Base-by-base conservation (phyloP, 1,140 invertebrate species). In the Saccostrea glomerata region DNA sequence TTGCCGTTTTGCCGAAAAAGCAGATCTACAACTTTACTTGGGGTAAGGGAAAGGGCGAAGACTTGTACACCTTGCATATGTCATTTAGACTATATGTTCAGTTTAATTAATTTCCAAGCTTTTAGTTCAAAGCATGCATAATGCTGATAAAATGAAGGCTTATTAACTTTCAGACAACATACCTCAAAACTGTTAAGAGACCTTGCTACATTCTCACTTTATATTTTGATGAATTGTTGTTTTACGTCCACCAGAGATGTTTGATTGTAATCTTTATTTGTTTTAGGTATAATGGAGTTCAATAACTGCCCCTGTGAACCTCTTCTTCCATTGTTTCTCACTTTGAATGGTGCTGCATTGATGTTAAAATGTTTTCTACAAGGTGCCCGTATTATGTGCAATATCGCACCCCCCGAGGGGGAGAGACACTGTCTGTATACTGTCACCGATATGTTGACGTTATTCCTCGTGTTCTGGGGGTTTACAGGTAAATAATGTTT, bases 381-480 rank as follows among this genome's bases (percentile, higher is more conserved):
- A 36, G 70, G 70, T 77, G 30, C 70, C 25, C 70, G 70, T 25
- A 77, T 77, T 11, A 77, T 77, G 70, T 77, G 23, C 70, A 77
- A 77, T 25, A 77, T 77, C 3, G 70, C 25, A 1, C 70, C 70
- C 70, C 70, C 70, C 30, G 70, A 77, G 11, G 70, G 70, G 25
- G 70, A 77, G 25, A 25, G 70, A 77, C 70, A 77, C 13, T 77
- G 70, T 36, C 25, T 77, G 11, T 77, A 77, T 4, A 77, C 70
- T 11, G 70, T 77, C 25, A 77, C 70, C 9, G 70, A 77, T 30
- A 77, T 77, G 25, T 36, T 77, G 25, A 77, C 70, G 70, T 30
- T 77, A 36, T 77, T 77, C 30, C 70, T 77, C 13, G 23, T 77
- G 70, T 77, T 77, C 17, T 77, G 70, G 70, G 70, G 70, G 30